These are phyloP conservation scores for Accipiter cooperii DNA, from an alignment of 2,113 vertebrate genomes.

Conservation along the genomic window DNA sequence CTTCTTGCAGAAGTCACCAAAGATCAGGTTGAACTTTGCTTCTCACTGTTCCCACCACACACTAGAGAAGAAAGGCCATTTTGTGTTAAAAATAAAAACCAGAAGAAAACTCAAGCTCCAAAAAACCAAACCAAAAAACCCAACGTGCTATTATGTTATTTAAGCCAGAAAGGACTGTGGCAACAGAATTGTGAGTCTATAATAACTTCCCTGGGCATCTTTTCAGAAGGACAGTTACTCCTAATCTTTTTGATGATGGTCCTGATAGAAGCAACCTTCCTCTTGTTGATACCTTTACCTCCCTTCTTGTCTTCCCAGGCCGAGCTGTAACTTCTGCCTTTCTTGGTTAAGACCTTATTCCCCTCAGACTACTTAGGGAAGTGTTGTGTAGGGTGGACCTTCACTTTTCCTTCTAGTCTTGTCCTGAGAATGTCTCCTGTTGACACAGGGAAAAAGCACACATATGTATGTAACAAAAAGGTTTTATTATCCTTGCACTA, in stretches of 20 bases:
- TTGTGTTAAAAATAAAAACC: background rate
- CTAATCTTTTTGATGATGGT: background rate
- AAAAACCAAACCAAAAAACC: rapidly evolving
- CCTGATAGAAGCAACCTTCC: background rate
- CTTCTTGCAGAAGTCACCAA: background rate
- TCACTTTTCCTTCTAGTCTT: background rate
- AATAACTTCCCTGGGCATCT: background rate
- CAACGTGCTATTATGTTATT: background rate
- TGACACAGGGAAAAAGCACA: background rate
- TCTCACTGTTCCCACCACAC: background rate
- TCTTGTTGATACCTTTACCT: background rate
- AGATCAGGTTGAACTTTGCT: background rate
- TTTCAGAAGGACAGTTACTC: background rate
- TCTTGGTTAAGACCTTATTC: background rate
- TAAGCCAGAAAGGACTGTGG: background rate
- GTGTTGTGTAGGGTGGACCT: background rate
- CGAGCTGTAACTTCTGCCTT: background rate
- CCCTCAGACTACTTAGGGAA: background rate
- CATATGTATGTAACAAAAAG: rapidly evolving
- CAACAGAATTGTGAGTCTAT: background rate
- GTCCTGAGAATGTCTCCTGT: background rate
- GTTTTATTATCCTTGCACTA: background rate
- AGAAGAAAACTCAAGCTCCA: background rate
- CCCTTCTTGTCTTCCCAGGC: background rate
- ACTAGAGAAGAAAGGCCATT: background rate